Conservation (phyloP, 2,888 invertebrate genomes). For the Xylota segnis region DNA sequence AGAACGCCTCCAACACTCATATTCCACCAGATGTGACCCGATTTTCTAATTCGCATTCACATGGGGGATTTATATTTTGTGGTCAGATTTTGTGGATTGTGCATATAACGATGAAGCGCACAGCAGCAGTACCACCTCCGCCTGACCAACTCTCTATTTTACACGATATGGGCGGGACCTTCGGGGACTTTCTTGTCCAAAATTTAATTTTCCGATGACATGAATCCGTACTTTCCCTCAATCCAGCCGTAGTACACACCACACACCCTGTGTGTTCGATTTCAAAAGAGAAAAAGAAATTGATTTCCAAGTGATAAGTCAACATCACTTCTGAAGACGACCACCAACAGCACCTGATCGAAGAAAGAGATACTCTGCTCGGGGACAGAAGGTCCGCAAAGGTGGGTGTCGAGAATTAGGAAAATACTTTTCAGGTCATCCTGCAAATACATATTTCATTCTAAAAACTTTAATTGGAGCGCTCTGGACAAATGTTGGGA, state of each 20-base stretch:
- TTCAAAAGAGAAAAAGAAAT: slow-evolving; percentile 6
- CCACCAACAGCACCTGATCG: slow-evolving; percentile 12
- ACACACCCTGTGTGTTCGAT: slow-evolving; percentile 3
- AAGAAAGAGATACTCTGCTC: slow-evolving; percentile 27
- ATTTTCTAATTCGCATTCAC: slow-evolving; percentile 72
- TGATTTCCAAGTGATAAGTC: slow-evolving; percentile 65
- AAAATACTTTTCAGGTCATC: slow-evolving; percentile 65
- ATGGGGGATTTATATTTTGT: slow-evolving; percentile 74
- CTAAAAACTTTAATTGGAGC: slow-evolving; percentile 71
- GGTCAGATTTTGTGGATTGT: slow-evolving; percentile 70
- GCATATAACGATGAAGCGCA: slow-evolving; percentile 51
- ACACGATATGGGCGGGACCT: slow-evolving; percentile 66
- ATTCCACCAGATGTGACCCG: slow-evolving; percentile 75
- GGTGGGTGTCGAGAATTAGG: slow-evolving; percentile 70
- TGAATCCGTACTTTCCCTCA: slow-evolving; percentile 47
- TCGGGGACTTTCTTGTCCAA: slow-evolving; percentile 49
- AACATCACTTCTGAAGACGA: slow-evolving; percentile 49
- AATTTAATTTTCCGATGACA: slow-evolving; percentile 74
- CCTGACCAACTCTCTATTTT: slow-evolving; percentile 36
- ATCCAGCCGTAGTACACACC: slow-evolving; percentile 14
- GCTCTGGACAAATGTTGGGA: slow-evolving; percentile 33
- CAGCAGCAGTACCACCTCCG: neutral
- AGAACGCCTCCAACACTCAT: slow-evolving; percentile 72
- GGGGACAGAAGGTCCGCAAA: slow-evolving; percentile 43
- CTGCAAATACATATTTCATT: slow-evolving; percentile 61